Evolutionary conservation across 2,888 invertebrate genomes (phyloP).

Genomic region (Aelia acuminata): DNA sequence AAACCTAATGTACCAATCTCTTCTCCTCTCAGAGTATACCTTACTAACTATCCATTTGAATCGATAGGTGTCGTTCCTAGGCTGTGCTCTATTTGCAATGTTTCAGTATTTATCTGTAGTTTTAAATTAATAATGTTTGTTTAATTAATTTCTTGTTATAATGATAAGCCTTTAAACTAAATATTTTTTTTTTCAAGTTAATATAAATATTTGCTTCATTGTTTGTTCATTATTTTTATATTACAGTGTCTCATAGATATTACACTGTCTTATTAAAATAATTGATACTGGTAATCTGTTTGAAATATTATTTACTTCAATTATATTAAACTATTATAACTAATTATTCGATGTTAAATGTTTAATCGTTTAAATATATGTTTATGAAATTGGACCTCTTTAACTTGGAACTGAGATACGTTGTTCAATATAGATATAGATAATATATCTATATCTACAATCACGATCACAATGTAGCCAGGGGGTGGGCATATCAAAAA

Average conservation of each 20-base stretch:
- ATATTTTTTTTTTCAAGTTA: not conserved
- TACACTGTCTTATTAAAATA: not conserved
- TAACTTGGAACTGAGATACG: too few relatives aligned
- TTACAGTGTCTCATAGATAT: too few relatives aligned
- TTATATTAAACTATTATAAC: too few relatives aligned
- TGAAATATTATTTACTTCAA: not conserved
- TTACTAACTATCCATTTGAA: not conserved
- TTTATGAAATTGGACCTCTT: not conserved
- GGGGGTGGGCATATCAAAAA: too few relatives aligned
- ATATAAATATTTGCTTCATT: not conserved
- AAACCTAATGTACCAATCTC: not conserved
- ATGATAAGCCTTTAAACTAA: not conserved
- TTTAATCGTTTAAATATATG: not conserved
- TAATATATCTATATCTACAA: too few relatives aligned
- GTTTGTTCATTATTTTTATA: not conserved
- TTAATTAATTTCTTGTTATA: not conserved
- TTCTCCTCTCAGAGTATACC: not conserved
- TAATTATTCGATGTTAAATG: not conserved
- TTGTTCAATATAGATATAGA: too few relatives aligned
- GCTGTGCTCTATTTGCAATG: conserved; percentile 4
- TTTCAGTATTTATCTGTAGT: not conserved
- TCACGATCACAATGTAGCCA: too few relatives aligned
- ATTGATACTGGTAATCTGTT: not conserved
- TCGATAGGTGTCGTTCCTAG: not conserved
- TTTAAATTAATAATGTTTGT: not conserved